phyloP scores from a whole-genome alignment of 2,113 vertebrate species.

The Urocolius indicus region DNA sequence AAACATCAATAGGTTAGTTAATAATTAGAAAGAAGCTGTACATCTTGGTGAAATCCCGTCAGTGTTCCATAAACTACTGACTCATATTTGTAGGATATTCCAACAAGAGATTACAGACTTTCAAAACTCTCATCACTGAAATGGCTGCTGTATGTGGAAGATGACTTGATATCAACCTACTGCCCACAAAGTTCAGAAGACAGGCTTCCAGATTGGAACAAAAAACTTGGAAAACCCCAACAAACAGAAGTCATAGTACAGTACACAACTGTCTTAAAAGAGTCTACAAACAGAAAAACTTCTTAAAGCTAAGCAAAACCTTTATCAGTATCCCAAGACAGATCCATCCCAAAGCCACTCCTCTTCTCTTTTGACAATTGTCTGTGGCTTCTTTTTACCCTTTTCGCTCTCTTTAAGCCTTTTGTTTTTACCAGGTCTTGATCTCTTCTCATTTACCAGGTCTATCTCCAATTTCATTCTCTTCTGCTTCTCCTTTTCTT shows the following conservation, averaged over 20 bases:
- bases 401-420: constrained; percentile 66
- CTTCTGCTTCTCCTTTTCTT: constrained; percentile 36
- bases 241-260: neutral
- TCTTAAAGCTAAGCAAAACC: neutral
- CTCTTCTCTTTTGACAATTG: constrained; percentile 81
- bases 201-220: neutral
- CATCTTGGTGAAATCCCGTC: neutral
- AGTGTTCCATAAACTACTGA: neutral
- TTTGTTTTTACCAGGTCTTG: constrained; percentile 61
- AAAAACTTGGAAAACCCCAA: neutral
- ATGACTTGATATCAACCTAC: neutral
- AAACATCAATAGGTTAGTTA: neutral
- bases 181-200: neutral
- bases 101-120: constrained; percentile 14
- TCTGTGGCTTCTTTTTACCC: constrained; percentile 76
- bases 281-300: neutral
- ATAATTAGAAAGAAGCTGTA: neutral
- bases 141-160: neutral
- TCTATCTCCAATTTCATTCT: neutral
- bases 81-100: neutral
- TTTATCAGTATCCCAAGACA: constrained; percentile 80
- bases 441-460: constrained; percentile 42
- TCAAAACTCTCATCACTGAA: neutral
- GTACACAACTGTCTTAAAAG: neutral
- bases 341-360: constrained; percentile 90